Conservation (phyloP, 2,113 vertebrate species). For the Pollimyrus isidori region DNA sequence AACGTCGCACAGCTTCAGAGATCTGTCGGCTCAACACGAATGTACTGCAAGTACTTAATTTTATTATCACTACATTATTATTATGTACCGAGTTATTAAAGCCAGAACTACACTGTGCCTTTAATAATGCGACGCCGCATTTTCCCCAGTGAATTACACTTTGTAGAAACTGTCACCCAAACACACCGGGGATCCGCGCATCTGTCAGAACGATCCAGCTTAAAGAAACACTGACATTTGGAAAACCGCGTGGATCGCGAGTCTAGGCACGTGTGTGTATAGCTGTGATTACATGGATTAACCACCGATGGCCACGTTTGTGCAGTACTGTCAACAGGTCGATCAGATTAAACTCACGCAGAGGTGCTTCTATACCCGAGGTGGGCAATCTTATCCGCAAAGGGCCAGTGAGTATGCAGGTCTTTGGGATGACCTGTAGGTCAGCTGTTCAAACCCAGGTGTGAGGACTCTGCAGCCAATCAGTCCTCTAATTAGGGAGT, state of each 20-base stretch:
- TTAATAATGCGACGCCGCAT: not conserved
- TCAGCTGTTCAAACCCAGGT: too few relatives aligned
- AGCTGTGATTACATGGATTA: not conserved
- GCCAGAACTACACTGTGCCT: not conserved
- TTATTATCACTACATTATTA: not conserved
- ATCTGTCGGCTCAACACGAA: not conserved
- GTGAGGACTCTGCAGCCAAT: too few relatives aligned
- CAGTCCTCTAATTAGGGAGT: too few relatives aligned
- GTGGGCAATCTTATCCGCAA: too few relatives aligned
- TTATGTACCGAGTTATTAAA: not conserved
- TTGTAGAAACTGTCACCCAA: not conserved
- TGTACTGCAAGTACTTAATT: not conserved
- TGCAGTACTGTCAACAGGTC: not conserved
- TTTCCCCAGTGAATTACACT: not conserved
- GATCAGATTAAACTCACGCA: not conserved
- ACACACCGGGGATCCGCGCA: not conserved
- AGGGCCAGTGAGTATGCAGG: too few relatives aligned
- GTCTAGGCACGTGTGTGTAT: not conserved
- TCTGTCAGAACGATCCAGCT: not conserved
- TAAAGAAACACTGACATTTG: not conserved
- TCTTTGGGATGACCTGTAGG: too few relatives aligned
- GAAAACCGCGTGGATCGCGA: not conserved
- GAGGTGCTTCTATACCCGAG: not conserved
- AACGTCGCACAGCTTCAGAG: not conserved
- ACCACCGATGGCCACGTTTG: not conserved